Evolutionary conservation across 2,888 invertebrate genomes (phyloP).

Genomic region (Lordiphosa fenestrarum): DNA sequence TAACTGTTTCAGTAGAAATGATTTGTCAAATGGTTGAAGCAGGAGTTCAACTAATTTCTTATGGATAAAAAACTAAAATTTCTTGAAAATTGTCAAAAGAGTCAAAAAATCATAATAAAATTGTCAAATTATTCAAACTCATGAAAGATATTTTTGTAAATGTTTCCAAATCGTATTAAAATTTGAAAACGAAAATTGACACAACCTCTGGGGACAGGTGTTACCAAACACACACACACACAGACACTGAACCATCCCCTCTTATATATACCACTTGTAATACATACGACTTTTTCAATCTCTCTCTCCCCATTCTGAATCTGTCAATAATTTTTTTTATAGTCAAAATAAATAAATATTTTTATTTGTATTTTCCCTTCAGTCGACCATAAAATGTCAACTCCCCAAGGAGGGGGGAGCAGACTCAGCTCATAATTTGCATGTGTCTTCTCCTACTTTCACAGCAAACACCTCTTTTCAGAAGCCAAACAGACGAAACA

Average conservation of each 20-base stretch:
- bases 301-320: slow-evolving; percentile 12
- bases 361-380: slow-evolving; percentile 26
- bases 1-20: slow-evolving; percentile 1
- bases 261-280: neutral
- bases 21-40: neutral
- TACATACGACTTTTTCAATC: slow-evolving; percentile 25
- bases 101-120: no score
- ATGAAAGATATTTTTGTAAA: no score
- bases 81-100: no score
- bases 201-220: slow-evolving; percentile 11
- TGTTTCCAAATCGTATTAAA: no score
- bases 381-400: slow-evolving; percentile 10
- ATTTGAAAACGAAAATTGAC: neutral
- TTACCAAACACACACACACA: neutral
- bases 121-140: no score
- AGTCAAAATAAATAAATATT: slow-evolving; percentile 48
- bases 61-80: no score
- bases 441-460: slow-evolving; percentile 5
- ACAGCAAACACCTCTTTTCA: slow-evolving; percentile 2
- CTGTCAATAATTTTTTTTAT: slow-evolving; percentile 36
- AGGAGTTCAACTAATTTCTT: no score
- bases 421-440: neutral
- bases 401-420: slow-evolving; percentile 1
- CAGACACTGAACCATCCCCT: slow-evolving; percentile 2
- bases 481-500: slow-evolving; percentile 1